These are phyloP conservation scores for Diaphora mendica DNA, from an alignment of 2,888 invertebrate species.

Conservation along the genomic window DNA sequence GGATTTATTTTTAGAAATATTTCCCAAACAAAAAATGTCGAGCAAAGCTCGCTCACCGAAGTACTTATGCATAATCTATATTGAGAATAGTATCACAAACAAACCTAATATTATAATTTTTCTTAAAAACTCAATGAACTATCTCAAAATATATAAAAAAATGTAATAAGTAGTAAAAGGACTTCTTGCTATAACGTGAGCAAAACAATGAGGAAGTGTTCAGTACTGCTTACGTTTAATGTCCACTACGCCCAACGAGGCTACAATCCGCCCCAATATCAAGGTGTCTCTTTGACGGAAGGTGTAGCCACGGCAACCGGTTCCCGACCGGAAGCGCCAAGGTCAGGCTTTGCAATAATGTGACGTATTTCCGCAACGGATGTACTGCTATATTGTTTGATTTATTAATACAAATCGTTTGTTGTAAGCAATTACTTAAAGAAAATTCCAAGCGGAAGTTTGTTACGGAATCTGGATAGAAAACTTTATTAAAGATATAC, in stretches of 20 bases:
- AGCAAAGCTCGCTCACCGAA: too few species aligned
- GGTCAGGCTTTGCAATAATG: constrained; percentile 34
- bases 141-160: neutral
- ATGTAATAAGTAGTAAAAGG: neutral
- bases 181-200: constrained; percentile 14
- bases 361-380: constrained; percentile 22
- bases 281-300: constrained; percentile 33
- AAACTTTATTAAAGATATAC: neutral
- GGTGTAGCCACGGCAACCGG: constrained; percentile 37
- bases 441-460: constrained; percentile 28
- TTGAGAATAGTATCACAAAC: too few species aligned
- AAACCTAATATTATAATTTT: neutral
- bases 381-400: constrained; percentile 23
- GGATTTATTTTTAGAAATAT: too few species aligned
- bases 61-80: too few species aligned
- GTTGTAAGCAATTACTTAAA: constrained; percentile 23
- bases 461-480: constrained; percentile 1
- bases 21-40: too few species aligned
- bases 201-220: constrained; percentile 35
- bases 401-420: constrained; percentile 28
- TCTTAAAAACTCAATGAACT: neutral
- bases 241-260: constrained; percentile 23
- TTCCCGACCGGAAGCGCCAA: constrained; percentile 46
- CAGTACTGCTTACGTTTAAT: constrained; percentile 37
- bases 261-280: constrained; percentile 37